A percentile compares a stretch with the other conserved stretches of the same genome.
Evolutionary conservation across 2,797 vertebrate species (phyloP).

Genomic region (Otolemur crassicaudatus): DNA sequence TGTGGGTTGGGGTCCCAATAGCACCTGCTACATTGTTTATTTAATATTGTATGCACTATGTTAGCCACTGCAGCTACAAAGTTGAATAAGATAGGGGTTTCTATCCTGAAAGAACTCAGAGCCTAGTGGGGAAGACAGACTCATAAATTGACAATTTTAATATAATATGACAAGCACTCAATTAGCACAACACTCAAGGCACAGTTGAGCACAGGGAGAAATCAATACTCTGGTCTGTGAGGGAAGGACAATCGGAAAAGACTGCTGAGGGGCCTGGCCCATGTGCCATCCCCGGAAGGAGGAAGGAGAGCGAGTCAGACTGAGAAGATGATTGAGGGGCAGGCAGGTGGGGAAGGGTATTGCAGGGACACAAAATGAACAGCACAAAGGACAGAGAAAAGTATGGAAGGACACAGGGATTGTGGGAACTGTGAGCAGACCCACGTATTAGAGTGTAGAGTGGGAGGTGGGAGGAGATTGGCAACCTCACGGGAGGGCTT

Average conservation of each 20-base stretch:
- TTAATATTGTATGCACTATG: neutral
- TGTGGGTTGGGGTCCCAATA: neutral
- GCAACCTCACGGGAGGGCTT: neutral
- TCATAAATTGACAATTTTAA: slow-evolving; percentile 1
- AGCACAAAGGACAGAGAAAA: neutral
- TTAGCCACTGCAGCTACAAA: neutral
- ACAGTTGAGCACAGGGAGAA: neutral
- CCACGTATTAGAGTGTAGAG: neutral
- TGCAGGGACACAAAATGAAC: neutral
- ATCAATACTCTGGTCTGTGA: neutral
- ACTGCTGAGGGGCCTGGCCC: neutral
- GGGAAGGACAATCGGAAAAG: neutral
- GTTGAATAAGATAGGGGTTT: neutral
- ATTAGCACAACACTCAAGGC: neutral
- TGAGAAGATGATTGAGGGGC: neutral
- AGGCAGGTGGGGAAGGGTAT: neutral
- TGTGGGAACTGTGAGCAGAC: neutral
- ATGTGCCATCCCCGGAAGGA: neutral
- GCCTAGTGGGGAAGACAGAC: neutral
- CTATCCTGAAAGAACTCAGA: neutral
- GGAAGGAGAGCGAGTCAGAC: neutral
- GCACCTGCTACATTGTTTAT: neutral
- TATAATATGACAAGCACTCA: neutral
- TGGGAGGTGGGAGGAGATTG: neutral
- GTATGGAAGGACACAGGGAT: neutral